phyloP scores from a whole-genome alignment of 2,113 vertebrate species.

The Trachemys scripta region DNA sequence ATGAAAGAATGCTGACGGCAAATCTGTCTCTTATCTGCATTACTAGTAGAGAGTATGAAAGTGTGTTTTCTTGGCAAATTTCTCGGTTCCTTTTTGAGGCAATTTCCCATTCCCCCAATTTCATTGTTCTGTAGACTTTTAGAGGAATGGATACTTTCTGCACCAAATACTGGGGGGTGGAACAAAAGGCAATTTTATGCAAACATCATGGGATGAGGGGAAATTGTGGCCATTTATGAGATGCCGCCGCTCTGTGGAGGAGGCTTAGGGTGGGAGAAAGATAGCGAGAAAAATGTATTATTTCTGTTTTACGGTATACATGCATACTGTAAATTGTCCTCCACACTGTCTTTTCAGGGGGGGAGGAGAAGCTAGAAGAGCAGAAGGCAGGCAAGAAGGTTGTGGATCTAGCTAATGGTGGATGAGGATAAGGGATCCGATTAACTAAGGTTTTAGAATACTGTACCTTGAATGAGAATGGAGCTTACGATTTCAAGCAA shows the following conservation, averaged over 20 bases:
- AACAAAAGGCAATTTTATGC: neutral
- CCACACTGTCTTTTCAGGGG: neutral
- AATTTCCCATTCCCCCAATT: neutral
- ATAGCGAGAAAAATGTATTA: neutral
- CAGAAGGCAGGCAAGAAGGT: neutral
- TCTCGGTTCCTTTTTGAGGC: neutral
- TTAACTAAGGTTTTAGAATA: neutral
- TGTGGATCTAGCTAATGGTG: neutral
- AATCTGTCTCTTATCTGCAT: conserved; percentile 28
- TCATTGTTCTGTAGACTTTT: neutral
- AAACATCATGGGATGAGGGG: neutral
- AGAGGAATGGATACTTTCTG: neutral
- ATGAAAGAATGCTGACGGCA: conserved; percentile 15
- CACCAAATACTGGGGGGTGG: neutral
- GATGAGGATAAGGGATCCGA: neutral
- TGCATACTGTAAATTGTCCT: neutral
- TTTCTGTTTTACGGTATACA: neutral
- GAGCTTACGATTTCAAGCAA: neutral
- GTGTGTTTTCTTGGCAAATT: conserved; percentile 7
- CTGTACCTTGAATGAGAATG: neutral
- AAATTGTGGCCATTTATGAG: neutral
- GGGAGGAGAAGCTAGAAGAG: neutral
- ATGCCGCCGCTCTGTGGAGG: neutral
- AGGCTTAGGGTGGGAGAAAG: neutral
- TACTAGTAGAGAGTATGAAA: conserved; percentile 6